phyloP scores from a whole-genome alignment of 2,113 vertebrate species.

The Hystrix cristata region DNA sequence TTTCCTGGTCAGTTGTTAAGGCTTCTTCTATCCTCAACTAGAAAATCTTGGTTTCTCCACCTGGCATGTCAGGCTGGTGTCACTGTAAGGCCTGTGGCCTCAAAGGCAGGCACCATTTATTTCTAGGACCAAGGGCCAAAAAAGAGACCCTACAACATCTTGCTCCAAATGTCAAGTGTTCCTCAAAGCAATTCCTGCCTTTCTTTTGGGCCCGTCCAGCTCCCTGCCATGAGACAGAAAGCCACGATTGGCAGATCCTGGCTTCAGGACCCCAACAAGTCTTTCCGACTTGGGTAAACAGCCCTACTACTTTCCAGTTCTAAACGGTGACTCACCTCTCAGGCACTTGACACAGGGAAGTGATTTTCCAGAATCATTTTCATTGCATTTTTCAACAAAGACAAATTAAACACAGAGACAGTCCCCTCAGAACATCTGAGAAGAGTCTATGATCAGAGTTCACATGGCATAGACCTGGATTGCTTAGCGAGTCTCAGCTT shows the following conservation, averaged over 20 bases:
- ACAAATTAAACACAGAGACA: neutral
- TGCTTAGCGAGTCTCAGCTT: neutral
- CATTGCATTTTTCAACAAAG: neutral
- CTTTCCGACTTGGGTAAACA: neutral
- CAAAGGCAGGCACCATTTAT: neutral
- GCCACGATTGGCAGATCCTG: neutral
- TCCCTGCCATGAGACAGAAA: neutral
- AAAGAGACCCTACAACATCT: neutral
- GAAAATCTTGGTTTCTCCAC: slow-evolving; percentile 12
- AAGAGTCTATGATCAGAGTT: neutral
- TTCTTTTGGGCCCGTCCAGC: neutral
- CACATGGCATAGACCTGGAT: neutral
- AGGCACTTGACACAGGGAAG: neutral
- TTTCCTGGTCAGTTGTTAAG: neutral
- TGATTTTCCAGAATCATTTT: neutral
- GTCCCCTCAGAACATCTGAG: neutral
- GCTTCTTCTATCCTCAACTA: neutral
- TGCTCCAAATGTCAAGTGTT: neutral
- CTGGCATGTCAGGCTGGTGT: neutral
- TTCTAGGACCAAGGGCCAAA: neutral
- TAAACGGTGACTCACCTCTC: neutral
- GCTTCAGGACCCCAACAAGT: neutral
- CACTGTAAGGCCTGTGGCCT: neutral
- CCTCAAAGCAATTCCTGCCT: neutral
- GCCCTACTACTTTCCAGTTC: neutral